Conservation (phyloP, 2,797 vertebrate species). For the Sarcophilus harrisii region DNA sequence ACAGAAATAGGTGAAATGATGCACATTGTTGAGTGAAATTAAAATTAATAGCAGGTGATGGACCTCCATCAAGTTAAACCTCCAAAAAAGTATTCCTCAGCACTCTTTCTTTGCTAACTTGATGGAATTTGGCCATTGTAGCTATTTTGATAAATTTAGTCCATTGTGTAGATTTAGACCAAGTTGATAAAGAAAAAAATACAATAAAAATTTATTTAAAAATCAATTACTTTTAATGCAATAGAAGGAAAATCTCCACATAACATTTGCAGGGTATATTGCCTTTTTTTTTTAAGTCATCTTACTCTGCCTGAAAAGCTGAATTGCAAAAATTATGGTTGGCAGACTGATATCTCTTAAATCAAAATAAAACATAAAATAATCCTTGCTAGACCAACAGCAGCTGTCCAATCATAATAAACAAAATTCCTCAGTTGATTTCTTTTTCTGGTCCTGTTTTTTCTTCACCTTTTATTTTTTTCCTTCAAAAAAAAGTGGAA, state of each 20-base stretch:
- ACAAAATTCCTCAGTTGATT: constrained; percentile 86
- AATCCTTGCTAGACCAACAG: constrained; percentile 84
- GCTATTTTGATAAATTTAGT: constrained; percentile 42
- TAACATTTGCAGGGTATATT: constrained; percentile 73
- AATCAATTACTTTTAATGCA: constrained; percentile 55
- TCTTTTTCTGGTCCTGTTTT: constrained; percentile 83
- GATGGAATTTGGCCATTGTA: neutral
- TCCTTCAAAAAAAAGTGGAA: constrained; percentile 80
- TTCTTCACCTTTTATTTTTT: constrained; percentile 82
- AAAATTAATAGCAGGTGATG: neutral
- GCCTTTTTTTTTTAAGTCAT: constrained; percentile 81
- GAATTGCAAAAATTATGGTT: constrained; percentile 84
- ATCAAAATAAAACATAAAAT: constrained; percentile 89
- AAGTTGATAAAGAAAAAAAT: neutral
- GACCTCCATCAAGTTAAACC: neutral
- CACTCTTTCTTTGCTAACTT: neutral
- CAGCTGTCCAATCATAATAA: constrained; percentile 87
- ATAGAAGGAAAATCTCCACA: constrained; percentile 63
- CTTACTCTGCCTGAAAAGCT: constrained; percentile 80
- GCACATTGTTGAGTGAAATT: neutral
- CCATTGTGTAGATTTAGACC: constrained; percentile 28
- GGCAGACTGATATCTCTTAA: constrained; percentile 86
- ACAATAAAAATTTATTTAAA: constrained; percentile 57
- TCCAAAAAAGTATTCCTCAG: neutral
- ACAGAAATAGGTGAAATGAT: constrained; percentile 6